These are phyloP conservation scores for Unio pictorum DNA, from an alignment of 2,888 invertebrate genomes.

Conservation along the genomic window DNA sequence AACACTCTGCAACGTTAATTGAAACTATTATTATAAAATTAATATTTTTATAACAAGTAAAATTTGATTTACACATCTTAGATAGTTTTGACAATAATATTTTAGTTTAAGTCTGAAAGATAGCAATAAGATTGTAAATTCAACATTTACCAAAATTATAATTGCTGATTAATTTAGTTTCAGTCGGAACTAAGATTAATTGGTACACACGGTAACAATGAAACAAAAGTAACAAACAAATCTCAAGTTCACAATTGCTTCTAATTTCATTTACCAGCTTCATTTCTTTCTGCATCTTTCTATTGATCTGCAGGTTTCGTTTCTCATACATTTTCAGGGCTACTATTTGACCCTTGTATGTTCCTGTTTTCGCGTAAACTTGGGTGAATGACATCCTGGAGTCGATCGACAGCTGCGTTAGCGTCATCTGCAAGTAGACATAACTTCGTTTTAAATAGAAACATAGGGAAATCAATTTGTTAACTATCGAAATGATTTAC, in stretches of 20 bases:
- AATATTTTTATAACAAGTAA: no score
- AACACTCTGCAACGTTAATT: no score
- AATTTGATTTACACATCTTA: no score
- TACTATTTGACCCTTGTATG: slow-evolving; percentile 65
- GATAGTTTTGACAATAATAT: no score
- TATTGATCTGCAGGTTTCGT: slow-evolving; percentile 56
- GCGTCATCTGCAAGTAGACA: slow-evolving; percentile 44
- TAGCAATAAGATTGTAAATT: no score
- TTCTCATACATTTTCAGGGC: slow-evolving; percentile 66
- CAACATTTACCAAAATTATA: no score
- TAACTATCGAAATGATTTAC: no score
- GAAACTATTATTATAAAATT: no score
- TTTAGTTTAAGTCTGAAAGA: no score
- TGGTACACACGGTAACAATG: neutral
- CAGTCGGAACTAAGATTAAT: no score
- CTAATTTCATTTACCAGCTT: slow-evolving; percentile 51
- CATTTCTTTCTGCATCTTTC: slow-evolving; percentile 68
- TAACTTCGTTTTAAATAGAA: neutral
- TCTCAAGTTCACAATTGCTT: neutral
- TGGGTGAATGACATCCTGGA: slow-evolving; percentile 65
- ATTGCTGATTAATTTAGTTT: no score
- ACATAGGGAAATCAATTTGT: no score
- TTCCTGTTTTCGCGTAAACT: slow-evolving; percentile 61
- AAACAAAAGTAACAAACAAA: neutral
- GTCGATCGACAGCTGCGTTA: slow-evolving; percentile 60